Evolutionary conservation across 2,797 vertebrate species (phyloP), one percentile per base, ranked within the genome.

Genomic region (Poeciliopsis paucimaculata): DNA sequence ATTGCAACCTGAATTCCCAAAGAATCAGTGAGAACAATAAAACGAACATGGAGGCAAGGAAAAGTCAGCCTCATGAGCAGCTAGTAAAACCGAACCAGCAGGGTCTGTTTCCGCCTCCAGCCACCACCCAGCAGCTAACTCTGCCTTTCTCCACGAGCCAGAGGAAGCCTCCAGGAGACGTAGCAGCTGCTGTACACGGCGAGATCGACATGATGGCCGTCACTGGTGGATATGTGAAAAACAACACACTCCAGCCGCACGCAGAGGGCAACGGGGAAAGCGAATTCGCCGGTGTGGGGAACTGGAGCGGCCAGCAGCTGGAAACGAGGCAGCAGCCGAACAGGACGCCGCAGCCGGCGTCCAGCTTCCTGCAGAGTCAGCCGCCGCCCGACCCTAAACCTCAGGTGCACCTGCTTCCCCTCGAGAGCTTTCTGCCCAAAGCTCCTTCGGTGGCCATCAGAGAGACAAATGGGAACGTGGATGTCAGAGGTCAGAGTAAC

Each of bases 391-490:
- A 93, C 49, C 83, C 92, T n/a, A 93, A 88, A 10, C 77, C 90
- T 73, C 91, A 84, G 72, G 31, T 88, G 0, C 93, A 94, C 75
- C 90, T 94, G 77, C 90, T 94, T 11, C 85, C 91, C 2, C 82
- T 95, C n/a, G 94, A 95, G 71, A 87, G 84, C 53, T 95, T 95
- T 82, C 88, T 95, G 77, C 89, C 86, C 3, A 96, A 96, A 93
- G 79, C 89, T 51, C 79, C 88, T 2, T 45, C 91, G 0, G 51
- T 93, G n/a, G 83, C 82, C 78, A 78, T 79, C 75, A 84, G 90
- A 80, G 92, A 94, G 57, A 88, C 86, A 5, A 94, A 95, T 12
- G 91, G 94, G 28, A 90, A 87, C 3, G 82, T 86, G 66, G 88
- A 93, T n/a, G 82, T 89, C 39, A 71, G 84, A 47, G 76, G 84